A percentile compares a stretch with the other conserved stretches of the same genome.
Evolutionary conservation across 2,888 invertebrate species (phyloP).

Genomic region (Homarus gammarus): DNA sequence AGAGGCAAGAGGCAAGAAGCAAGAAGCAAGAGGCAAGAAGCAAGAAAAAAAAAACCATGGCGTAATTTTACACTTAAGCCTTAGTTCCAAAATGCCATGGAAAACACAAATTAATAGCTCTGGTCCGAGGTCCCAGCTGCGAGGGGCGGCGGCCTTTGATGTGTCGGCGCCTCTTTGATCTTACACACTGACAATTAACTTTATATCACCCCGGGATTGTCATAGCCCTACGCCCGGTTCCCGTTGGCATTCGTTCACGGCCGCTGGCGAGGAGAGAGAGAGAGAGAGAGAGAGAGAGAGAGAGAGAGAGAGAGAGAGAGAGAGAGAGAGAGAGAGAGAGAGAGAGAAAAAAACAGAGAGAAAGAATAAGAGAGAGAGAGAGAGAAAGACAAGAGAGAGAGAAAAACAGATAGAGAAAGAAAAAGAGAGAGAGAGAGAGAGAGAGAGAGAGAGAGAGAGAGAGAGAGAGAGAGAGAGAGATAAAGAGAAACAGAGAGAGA

Average conservation of each 20-base stretch:
- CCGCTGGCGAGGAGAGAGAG: background rate
- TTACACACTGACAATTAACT: constrained; percentile 30
- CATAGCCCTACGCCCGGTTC: constrained; percentile 16
- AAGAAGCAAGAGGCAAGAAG: no score
- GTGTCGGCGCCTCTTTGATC: constrained; percentile 25
- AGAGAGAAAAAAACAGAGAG: background rate
- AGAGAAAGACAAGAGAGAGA: no score
- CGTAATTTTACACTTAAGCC: background rate
- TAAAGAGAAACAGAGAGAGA: no score
- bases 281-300: background rate
- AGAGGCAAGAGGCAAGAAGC: no score
- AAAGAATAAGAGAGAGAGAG: no score
- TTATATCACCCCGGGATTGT: constrained; percentile 22
- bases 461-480: no score
- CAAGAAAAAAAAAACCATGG: background rate
- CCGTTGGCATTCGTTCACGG: constrained; percentile 4
- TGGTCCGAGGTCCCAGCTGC: constrained; percentile 6
- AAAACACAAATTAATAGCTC: constrained; percentile 24
- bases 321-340: background rate
- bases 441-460: no score
- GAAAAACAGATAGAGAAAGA: no score
- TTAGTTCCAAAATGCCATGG: constrained; percentile 7
- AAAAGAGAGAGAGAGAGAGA: no score
- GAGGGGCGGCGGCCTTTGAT: constrained; percentile 17
- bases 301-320: constrained; percentile 2